Evolutionary conservation across 2,797 vertebrate genomes (phyloP), one percentile per base, ranked within the genome.

Genomic region (Huso huso): DNA sequence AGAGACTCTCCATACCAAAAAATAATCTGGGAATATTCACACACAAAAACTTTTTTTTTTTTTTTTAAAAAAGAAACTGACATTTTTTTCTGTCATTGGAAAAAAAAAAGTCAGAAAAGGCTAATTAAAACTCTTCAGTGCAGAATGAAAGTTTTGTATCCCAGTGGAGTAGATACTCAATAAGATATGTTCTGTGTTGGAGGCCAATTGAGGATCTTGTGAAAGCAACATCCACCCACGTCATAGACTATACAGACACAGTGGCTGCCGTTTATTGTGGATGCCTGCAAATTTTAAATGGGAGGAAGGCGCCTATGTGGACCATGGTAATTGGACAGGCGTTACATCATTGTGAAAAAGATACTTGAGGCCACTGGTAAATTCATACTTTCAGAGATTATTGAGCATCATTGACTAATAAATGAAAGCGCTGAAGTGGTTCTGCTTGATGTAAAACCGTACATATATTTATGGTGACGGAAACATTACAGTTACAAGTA

Each of bases 1-100:
- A 86, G 94, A 95, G 81, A 93, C 80, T 1, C 72, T 90, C 70
- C 93, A 90, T 78, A 89, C 87, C 84, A 93, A 94, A 93, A 96
- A 97, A 86, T 95, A 87, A 76, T 71, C 70, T 52, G 70, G 66
- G 65, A 71, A 71, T 75, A 71, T 83, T 60, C 51, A 75, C 66
- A 78, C 69, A 73, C 77, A 59, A 64, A 57, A 66, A 71, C 23
- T 37, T 1, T 0, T 0, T 65, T 76, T 71, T 77, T 76, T 37
- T 37, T 37, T 37, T 37, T 37, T 37, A 5, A 73, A 80, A 84
- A 64, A 55, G 78, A 77, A 73, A 74, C 81, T 10, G 61, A 67
- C 15, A 50, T 50, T 64, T 88, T 81, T 67, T 81, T 73, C 72
- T 68, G 69, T 70, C 69, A 79, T 12, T 78, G 77, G 75, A 77